Evolutionary conservation across 2,888 invertebrate species (phyloP).

Genomic region (Emesis castigata): DNA sequence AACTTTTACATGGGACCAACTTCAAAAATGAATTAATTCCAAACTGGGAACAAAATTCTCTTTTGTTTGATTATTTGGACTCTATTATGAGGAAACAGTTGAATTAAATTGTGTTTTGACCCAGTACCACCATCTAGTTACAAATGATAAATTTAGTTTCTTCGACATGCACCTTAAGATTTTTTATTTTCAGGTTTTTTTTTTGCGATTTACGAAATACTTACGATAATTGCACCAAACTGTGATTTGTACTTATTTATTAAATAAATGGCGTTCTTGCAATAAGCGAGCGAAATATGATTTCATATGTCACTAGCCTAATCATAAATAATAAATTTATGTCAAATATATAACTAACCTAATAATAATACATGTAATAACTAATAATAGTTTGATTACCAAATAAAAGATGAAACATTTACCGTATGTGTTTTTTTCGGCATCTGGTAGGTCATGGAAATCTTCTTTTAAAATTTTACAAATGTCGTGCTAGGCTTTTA

Average conservation of each 20-base stretch:
- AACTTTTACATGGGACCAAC: background rate
- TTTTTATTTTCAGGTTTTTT: no score
- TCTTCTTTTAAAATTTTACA: conserved; percentile 36
- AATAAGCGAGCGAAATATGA: background rate
- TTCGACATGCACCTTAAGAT: no score
- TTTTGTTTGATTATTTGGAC: background rate
- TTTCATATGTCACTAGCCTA: background rate
- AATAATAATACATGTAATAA: background rate
- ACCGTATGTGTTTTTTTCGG: conserved; percentile 39
- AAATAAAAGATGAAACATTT: conserved; percentile 20
- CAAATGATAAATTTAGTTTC: no score
- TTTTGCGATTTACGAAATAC: background rate
- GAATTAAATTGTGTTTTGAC: no score
- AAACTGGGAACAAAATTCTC: background rate
- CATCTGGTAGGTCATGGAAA: conserved; percentile 27
- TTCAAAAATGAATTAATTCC: background rate
- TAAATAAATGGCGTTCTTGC: background rate
- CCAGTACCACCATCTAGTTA: no score
- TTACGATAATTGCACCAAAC: no score
- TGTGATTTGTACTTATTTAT: background rate
- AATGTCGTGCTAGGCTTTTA: conserved; percentile 36
- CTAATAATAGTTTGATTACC: background rate
- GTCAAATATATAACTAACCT: background rate
- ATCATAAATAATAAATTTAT: background rate
- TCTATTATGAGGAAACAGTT: background rate